Base-by-base conservation (phyloP, 1,140 invertebrate genomes). In the Neotoxoptera formosana region DNA sequence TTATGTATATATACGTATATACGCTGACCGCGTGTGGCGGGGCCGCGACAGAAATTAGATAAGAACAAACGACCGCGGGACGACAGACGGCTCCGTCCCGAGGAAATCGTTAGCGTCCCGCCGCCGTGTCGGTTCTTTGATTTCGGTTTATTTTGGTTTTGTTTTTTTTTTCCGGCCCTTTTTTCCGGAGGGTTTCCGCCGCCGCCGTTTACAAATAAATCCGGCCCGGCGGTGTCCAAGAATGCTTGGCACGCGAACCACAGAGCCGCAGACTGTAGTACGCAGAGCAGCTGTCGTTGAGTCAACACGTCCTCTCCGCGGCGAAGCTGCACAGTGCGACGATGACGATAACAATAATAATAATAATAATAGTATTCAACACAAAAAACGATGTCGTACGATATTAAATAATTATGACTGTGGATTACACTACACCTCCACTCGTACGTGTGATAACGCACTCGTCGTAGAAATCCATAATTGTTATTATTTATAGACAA, bases 31-130 rank as follows among this genome's bases (percentile, higher is more conserved):
- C 84, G 45, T 25, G 23, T 47, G 84, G 9, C 36, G 20, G 20
- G 81, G 14, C 34, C 20, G 81, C 48, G 47, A 53, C 87, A 51
- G 87, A 53, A 89, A 89, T 53, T 53, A 53, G 20, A 53, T n/a
- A 53, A 53, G 17, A 89, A 89, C 87, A 89, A 89, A 89, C n/a
- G 87, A 53, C n/a, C 87, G 86, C 87, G 86, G 86, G 45, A 51
- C 7, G 45, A 51, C n/a, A 23, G n/a, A 30, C 45, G 30, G 36
- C 21, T n/a, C n/a, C 41, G 45, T 48, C 86, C n/a, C 14, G n/a
- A 34, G 45, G 45, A 87, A 48, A 87, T 11, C 30, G 41, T 86
- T n/a, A 45, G 36, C 41, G 23, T 45, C 45, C 9, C 8, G 47
- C 8, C 7, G 1, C 14, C 47, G 48, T 21, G 4, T 48, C n/a